These are phyloP conservation scores for Tiaroga cobitis DNA, from an alignment of 2,797 vertebrate genomes.

Conservation along the genomic window DNA sequence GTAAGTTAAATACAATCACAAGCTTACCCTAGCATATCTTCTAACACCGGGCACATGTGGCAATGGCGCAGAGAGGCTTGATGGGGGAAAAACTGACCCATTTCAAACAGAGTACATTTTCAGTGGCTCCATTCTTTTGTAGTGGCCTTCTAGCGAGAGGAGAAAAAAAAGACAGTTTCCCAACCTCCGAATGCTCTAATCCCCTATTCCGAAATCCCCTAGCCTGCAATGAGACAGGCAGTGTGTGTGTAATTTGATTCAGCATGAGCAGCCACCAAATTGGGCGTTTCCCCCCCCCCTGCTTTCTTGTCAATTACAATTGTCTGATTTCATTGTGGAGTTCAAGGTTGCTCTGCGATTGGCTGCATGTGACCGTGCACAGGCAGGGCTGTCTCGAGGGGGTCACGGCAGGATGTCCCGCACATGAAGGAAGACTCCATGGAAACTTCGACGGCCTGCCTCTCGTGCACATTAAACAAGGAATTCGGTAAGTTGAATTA, in stretches of 20 bases:
- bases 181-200: constrained; percentile 74
- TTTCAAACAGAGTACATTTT: constrained; percentile 65
- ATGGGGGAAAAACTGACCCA: constrained; percentile 63
- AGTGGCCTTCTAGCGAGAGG: constrained; percentile 59
- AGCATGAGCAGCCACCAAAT: constrained; percentile 79
- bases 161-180: constrained; percentile 54
- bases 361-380: constrained; percentile 59
- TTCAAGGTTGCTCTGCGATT: constrained; percentile 66
- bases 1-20: constrained; percentile 56
- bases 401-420: constrained; percentile 73
- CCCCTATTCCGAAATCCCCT: constrained; percentile 74
- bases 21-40: constrained; percentile 55
- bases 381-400: constrained; percentile 53
- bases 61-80: constrained; percentile 52
- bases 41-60: constrained; percentile 48
- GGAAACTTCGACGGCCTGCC: constrained; percentile 63
- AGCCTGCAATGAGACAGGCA: constrained; percentile 74
- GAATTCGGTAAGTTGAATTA: not conserved
- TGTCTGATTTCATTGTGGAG: constrained; percentile 79
- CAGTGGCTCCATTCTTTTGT: constrained; percentile 54
- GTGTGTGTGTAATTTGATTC: constrained; percentile 84
- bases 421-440: constrained; percentile 64
- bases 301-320: constrained; percentile 83
- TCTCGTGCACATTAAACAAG: constrained; percentile 58
- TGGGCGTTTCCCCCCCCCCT: constrained; percentile 76